These are phyloP conservation scores for Epinephelus fuscoguttatus DNA, from an alignment of 2,113 vertebrate genomes.

Conservation along the genomic window DNA sequence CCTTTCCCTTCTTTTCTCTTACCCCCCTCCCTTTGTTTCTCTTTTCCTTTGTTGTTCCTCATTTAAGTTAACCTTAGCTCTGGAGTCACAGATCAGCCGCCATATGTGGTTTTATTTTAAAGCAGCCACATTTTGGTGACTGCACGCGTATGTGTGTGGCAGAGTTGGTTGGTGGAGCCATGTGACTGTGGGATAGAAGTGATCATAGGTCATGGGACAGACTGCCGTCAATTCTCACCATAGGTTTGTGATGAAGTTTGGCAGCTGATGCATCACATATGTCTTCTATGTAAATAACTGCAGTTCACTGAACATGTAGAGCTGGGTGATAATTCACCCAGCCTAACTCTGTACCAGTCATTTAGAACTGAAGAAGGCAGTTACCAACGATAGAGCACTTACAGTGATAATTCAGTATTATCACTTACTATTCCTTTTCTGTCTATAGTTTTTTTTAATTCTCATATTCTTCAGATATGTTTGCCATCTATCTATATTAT, in stretches of 20 bases:
- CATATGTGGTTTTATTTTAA: background rate
- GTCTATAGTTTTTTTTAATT: too few relatives aligned
- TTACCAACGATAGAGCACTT: too few relatives aligned
- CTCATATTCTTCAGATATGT: too few relatives aligned
- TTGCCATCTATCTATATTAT: too few relatives aligned
- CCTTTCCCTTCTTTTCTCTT: background rate
- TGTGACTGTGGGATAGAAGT: background rate
- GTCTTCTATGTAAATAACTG: too few relatives aligned
- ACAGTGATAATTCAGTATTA: too few relatives aligned
- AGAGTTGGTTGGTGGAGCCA: background rate
- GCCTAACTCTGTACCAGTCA: too few relatives aligned
- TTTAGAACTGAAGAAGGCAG: too few relatives aligned
- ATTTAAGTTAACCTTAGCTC: background rate
- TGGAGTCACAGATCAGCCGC: background rate
- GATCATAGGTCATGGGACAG: background rate
- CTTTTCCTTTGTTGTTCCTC: background rate
- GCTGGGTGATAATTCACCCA: too few relatives aligned
- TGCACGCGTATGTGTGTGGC: background rate
- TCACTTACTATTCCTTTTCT: too few relatives aligned
- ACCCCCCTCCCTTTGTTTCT: background rate
- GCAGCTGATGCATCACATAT: background rate
- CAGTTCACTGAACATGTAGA: too few relatives aligned
- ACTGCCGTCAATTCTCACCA: background rate
- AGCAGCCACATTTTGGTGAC: background rate
- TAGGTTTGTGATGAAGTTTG: background rate